Percentiles rank a stretch among this genome's conserved stretches.
Evolutionary conservation across 1,140 invertebrate genomes (phyloP).

Genomic region (Oppia nitens): DNA sequence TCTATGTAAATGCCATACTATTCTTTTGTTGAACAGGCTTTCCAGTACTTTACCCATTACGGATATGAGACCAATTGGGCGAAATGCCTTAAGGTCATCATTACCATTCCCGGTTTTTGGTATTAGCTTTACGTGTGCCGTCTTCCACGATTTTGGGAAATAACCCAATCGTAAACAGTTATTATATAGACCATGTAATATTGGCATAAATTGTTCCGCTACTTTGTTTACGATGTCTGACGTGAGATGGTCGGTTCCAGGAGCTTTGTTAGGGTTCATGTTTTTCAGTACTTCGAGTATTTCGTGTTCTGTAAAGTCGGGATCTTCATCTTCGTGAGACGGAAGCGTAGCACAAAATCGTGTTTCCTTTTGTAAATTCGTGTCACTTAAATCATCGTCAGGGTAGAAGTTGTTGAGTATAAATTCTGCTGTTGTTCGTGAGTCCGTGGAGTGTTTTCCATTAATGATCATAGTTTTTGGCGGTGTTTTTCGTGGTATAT

Average conservation of each 20-base stretch:
- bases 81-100: not conserved
- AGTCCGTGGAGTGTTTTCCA: too few relatives aligned
- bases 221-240: slow-evolving; percentile 4
- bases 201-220: not conserved
- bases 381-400: too few relatives aligned
- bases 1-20: not conserved
- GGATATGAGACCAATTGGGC: slow-evolving; percentile 12
- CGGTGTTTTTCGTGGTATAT: too few relatives aligned
- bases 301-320: not conserved
- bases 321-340: too few relatives aligned
- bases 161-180: not conserved
- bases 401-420: too few relatives aligned
- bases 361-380: too few relatives aligned
- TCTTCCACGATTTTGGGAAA: slow-evolving; percentile 7
- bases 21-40: slow-evolving; percentile 6
- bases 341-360: too few relatives aligned
- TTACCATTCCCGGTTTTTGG: slow-evolving; percentile 9
- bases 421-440: too few relatives aligned
- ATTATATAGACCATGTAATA: slow-evolving; percentile 5
- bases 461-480: too few relatives aligned
- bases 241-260: slow-evolving; percentile 1
- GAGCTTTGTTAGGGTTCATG: slow-evolving; percentile 3
- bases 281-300: not conserved
- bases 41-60: slow-evolving; percentile 14
- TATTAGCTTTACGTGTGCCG: not conserved